Evolutionary conservation across 2,888 invertebrate genomes (phyloP), one percentile per base, ranked within the genome.

Genomic region (Idaea aversata): DNA sequence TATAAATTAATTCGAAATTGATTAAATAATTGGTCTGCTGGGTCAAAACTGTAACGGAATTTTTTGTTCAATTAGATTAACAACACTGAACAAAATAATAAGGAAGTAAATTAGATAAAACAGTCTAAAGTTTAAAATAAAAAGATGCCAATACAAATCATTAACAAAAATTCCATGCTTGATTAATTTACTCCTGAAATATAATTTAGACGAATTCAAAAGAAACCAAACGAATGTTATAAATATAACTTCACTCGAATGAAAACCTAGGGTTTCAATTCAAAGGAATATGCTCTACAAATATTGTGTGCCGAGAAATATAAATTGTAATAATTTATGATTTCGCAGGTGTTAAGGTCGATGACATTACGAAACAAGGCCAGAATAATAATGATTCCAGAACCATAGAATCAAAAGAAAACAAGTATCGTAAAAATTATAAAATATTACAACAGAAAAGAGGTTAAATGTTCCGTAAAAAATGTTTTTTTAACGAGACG

Each of bases 401-500:
- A 47, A 47, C 47, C 47, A 6, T 47, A 47, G 13, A 47, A 47
- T 47, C 47, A 47, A 47, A 47, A 13, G 47, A 47, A 7, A 7
- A 13, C 47, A 7, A 47, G 47, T 13, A 25, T 64, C 69, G 58
- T 72, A 67, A 71, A 70, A 70, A 68, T 25, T 61, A 64, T 66
- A 38, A 70, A 67, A 70, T 62, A 73, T 71, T 66, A 62, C 63
- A 65, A 65, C 58, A 60, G 35, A 66, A 76, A 75, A 67, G 75
- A 75, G 74, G 76, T 74, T 77, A 70, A 75, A 69, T 69, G 67
- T 57, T 67, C 69, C 65, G 65, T 73, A 69, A 75, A n/a, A 77
- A 75, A 70, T 71, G 64, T 74, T 75, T 73, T 75, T 72, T 65
- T 65, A 47, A 64, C 64, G 61, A 66, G 66, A 65, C 61, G 67